Percentiles rank a stretch among this genome's conserved stretches.
Conservation (phyloP, 1,140 invertebrate genomes). For the Drosophila subpulchrella region DNA sequence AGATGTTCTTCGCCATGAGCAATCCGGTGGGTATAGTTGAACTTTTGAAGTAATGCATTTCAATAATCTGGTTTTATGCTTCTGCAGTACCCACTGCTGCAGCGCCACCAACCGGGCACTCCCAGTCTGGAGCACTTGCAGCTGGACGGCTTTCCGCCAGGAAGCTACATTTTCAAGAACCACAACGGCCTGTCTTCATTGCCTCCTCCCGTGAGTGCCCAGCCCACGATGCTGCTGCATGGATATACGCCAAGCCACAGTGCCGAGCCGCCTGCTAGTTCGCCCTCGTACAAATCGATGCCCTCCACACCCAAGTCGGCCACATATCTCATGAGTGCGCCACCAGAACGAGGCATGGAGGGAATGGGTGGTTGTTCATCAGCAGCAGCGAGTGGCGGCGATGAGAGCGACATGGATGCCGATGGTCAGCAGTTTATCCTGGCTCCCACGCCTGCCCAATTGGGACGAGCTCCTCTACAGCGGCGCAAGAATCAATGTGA, state of each 20-base stretch:
- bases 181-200: slow-evolving; percentile 61
- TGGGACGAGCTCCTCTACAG: slow-evolving; percentile 94
- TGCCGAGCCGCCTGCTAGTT: slow-evolving; percentile 59
- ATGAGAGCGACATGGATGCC: slow-evolving; percentile 85
- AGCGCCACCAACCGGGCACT: slow-evolving; percentile 55
- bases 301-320: slow-evolving; percentile 80
- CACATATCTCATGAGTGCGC: slow-evolving; percentile 60
- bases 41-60: too few species aligned
- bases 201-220: slow-evolving; percentile 55
- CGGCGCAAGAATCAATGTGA: slow-evolving; percentile 85
- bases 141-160: slow-evolving; percentile 48
- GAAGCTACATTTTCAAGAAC: slow-evolving; percentile 71
- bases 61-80: background rate
- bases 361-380: background rate
- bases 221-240: slow-evolving; percentile 72
- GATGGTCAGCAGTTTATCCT: slow-evolving; percentile 90
- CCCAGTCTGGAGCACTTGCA: slow-evolving; percentile 64
- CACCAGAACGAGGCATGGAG: slow-evolving; percentile 60
- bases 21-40: too few species aligned
- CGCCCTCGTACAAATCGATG: slow-evolving; percentile 74
- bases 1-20: slow-evolving; percentile 72
- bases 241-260: slow-evolving; percentile 61
- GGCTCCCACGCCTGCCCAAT: slow-evolving; percentile 96
- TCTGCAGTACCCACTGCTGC: slow-evolving; percentile 62
- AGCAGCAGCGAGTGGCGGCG: slow-evolving; percentile 28